Base-by-base conservation (phyloP, 2,797 vertebrate genomes). In the Acanthiza pusilla region DNA sequence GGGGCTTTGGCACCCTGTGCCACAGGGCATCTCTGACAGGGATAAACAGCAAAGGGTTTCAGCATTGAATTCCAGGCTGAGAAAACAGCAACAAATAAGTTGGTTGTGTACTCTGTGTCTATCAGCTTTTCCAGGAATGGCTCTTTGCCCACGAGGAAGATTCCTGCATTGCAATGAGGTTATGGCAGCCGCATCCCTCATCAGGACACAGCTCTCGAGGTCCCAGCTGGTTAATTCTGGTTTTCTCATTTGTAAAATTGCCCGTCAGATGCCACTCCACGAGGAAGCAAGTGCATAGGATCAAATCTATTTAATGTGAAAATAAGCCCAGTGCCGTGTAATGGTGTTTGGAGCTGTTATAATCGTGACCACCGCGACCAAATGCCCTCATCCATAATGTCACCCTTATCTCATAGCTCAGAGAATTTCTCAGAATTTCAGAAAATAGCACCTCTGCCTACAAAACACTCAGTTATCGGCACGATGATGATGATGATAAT, bases 401-500 rank as follows among this genome's bases (percentile, higher is more conserved):
- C 89, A 93, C 60, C 27, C 80, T 84, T 8, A 72, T 36, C 91
- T 84, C 91, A 16, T 2, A 70, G 83, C 13, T 92, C 92, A 92
- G 75, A 87, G 78, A 7, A 65, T 68, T 88, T 81, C 91, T 91
- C 92, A 84, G 83, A 84, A 93, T 94, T 93, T 87, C 63, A 95
- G 71, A 94, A 92, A 91, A 94, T 76, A 93, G 72, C 94, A 90
- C 51, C 54, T 88, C 89, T 92, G 79, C 95, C 95, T 92, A 85
- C 89, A 89, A 93, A 93, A 78, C 80, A 66, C 92, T 76, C 89
- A 76, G 88, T 93, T 90, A 92, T 57, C 2, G 0, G 85, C 82
- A 82, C 22, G 16, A 30, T 70, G 86, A 36, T 70, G 81, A 76
- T 83, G 83, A 73, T 89, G 93, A 78, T 72, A 91, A 89, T 60